A percentile compares a stretch with the other conserved stretches of the same genome.
Conservation (phyloP, 2,113 vertebrate species). For the Asarcornis scutulata region DNA sequence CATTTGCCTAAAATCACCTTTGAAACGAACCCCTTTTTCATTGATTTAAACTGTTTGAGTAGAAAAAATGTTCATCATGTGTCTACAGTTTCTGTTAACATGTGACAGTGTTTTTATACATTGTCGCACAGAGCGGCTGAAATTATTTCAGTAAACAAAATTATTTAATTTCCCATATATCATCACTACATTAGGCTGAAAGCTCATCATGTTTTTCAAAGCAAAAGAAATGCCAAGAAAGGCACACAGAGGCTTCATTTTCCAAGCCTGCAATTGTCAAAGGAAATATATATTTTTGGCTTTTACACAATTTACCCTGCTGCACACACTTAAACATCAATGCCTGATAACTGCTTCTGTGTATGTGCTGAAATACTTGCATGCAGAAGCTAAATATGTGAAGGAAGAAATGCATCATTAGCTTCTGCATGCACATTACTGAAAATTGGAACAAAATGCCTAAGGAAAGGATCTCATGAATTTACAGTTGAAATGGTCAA, state of each 20-base stretch:
- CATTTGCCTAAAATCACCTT: neutral
- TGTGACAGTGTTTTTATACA: neutral
- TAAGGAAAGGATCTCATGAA: neutral
- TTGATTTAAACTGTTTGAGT: neutral
- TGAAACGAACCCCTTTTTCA: neutral
- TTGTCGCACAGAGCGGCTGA: neutral
- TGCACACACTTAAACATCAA: neutral
- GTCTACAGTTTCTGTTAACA: neutral
- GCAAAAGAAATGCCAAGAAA: slow-evolving; percentile 6
- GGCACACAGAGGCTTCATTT: neutral
- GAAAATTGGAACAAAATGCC: neutral
- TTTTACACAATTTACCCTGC: neutral
- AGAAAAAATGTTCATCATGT: neutral
- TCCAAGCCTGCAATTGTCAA: neutral
- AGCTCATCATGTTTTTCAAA: neutral
- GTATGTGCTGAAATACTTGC: neutral
- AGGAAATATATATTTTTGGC: neutral
- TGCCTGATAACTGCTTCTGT: neutral
- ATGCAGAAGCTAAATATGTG: neutral
- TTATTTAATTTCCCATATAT: neutral
- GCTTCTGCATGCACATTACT: neutral
- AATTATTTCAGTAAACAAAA: slow-evolving; percentile 7
- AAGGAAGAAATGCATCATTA: neutral
- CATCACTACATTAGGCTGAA: neutral
- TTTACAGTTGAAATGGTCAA: neutral